Percentiles rank a stretch among this genome's conserved stretches.
Evolutionary conservation across 2,888 invertebrate genomes (phyloP).

Genomic region (Drosophila greeni): DNA sequence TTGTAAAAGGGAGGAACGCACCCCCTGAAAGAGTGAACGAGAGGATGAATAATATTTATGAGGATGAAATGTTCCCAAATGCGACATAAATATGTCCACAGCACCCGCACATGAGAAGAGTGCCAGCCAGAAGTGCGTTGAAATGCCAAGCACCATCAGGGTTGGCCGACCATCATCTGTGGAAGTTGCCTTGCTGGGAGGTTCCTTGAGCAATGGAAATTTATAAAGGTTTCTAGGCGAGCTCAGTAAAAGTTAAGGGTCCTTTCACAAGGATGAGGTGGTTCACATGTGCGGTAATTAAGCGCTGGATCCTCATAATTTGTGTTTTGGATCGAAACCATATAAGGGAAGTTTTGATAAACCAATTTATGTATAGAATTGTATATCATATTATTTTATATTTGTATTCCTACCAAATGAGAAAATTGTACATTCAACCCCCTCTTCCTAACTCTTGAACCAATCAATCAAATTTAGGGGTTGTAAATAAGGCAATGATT

Average conservation of each 20-base stretch:
- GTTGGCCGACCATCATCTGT: conserved; percentile 24
- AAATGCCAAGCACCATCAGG: conserved; percentile 49
- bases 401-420: not conserved
- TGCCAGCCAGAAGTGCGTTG: conserved; percentile 68
- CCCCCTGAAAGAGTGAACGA: conserved; percentile 58
- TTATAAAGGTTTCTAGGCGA: conserved; percentile 32
- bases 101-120: conserved; percentile 75
- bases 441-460: not conserved
- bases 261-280: not conserved
- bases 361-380: not conserved
- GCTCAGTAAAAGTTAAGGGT: not conserved
- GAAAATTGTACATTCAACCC: not conserved
- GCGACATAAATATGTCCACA: conserved; percentile 78
- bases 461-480: conserved; percentile 30
- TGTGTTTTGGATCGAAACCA: conserved; percentile 6
- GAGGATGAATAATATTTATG: conserved; percentile 77
- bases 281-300: conserved; percentile 38
- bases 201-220: conserved; percentile 23
- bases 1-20: conserved; percentile 18
- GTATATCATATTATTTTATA: no score
- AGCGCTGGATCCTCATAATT: conserved; percentile 21
- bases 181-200: not conserved
- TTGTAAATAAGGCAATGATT: not conserved
- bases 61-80: conserved; percentile 78
- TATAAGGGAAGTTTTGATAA: not conserved